Conservation (phyloP, 2,888 invertebrate species). For the Oscheius myriophilus region DNA sequence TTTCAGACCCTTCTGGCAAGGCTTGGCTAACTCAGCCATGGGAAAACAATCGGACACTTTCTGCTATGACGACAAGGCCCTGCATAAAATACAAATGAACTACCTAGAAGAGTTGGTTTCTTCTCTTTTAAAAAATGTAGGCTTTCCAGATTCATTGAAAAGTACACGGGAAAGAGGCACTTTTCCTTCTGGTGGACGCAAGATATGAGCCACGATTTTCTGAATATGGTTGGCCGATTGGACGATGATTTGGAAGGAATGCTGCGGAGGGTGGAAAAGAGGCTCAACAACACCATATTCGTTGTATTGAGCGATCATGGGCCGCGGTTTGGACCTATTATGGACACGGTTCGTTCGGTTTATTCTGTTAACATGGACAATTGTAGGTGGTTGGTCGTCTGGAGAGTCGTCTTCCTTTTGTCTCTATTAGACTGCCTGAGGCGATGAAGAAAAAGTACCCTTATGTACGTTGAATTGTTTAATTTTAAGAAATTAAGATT, state of each 20-base stretch:
- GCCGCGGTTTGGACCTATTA: constrained; percentile 71
- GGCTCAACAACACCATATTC: constrained; percentile 54
- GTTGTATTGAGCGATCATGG: constrained; percentile 72
- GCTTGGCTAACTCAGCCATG: constrained; percentile 50
- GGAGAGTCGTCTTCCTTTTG: constrained; percentile 72
- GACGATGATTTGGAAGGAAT: constrained; percentile 52
- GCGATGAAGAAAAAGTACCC: constrained; percentile 69
- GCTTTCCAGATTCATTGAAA: constrained; percentile 43
- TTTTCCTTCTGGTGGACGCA: constrained; percentile 61
- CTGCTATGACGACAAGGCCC: constrained; percentile 54
- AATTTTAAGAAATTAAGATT: constrained; percentile 3
- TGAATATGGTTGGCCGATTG: constrained; percentile 46
- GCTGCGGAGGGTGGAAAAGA: constrained; percentile 38
- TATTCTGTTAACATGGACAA: not conserved
- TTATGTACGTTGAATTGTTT: constrained; percentile 20
- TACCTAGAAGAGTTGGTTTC: constrained; percentile 47
- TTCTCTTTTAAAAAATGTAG: constrained; percentile 1
- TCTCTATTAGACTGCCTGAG: constrained; percentile 70
- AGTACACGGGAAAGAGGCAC: constrained; percentile 46
- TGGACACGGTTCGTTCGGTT: constrained; percentile 66
- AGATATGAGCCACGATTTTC: constrained; percentile 59
- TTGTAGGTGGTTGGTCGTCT: constrained; percentile 70
- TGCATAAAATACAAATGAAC: constrained; percentile 48
- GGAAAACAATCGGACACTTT: constrained; percentile 43
- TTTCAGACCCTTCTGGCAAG: constrained; percentile 54